These are phyloP conservation scores for Neopelma chrysocephalum DNA, from an alignment of 2,797 vertebrate genomes.

Conservation along the genomic window DNA sequence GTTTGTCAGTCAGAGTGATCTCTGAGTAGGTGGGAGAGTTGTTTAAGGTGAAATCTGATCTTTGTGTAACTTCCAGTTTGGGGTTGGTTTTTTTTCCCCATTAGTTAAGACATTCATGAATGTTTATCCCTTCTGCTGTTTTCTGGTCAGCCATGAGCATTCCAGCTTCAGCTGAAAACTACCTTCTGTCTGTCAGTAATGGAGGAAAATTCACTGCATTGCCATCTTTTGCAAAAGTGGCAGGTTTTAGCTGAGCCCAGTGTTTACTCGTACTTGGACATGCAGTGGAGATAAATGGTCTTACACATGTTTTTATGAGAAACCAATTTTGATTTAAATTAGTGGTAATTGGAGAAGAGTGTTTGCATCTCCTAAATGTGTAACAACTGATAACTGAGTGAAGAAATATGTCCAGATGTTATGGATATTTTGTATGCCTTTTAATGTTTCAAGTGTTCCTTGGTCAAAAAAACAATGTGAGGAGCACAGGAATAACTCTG, in stretches of 20 bases:
- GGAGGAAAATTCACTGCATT: background rate
- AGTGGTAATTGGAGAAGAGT: background rate
- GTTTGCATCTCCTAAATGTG: background rate
- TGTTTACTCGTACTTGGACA: fast-evolving
- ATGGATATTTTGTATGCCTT: background rate
- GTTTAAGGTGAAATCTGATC: background rate
- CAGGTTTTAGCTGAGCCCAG: background rate
- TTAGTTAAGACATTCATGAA: background rate
- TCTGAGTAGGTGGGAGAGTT: fast-evolving
- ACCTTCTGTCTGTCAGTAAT: background rate
- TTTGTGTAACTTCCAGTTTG: background rate
- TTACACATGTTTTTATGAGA: background rate
- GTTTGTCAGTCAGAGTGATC: background rate
- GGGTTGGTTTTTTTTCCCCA: fast-evolving
- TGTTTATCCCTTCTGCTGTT: background rate
- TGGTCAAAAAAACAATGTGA: fast-evolving
- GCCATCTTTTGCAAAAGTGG: background rate
- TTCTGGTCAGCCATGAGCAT: background rate
- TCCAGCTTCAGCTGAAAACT: background rate
- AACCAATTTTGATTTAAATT: background rate
- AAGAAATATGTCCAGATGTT: background rate
- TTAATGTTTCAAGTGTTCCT: background rate
- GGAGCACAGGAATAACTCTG: fast-evolving
- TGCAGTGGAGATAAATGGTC: background rate
- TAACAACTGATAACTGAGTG: background rate